Conservation (phyloP, 2,888 invertebrate genomes). For the Standfussiana lucernea region DNA sequence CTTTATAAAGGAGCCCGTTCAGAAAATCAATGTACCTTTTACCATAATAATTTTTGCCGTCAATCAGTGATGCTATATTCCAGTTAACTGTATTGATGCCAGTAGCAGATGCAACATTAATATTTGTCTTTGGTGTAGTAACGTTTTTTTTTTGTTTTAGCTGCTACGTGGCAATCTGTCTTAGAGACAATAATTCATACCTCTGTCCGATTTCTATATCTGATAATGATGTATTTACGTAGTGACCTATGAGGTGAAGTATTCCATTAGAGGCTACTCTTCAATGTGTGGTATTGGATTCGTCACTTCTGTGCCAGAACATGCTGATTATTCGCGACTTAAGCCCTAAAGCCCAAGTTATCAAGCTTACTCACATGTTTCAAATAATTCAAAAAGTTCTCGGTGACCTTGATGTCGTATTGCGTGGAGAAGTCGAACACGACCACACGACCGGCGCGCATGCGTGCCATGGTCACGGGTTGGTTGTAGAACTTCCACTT, state of each 20-base stretch:
- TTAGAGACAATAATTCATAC: no score
- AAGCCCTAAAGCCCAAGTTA: no score
- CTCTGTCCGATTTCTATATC: no score
- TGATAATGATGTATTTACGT: no score
- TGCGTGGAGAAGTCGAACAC: conserved; percentile 80
- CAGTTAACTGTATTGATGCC: background rate
- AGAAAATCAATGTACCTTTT: background rate
- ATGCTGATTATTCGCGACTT: background rate
- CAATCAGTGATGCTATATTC: background rate
- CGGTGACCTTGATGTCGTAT: conserved; percentile 75
- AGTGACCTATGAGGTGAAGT: no score
- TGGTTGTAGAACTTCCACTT: conserved; percentile 82
- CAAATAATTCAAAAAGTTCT: conserved; percentile 76
- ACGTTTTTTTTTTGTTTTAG: no score
- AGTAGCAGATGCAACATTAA: background rate
- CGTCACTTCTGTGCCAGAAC: no score
- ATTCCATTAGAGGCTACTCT: no score
- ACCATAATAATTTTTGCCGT: background rate
- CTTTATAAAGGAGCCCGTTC: background rate
- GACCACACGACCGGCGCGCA: conserved; percentile 76
- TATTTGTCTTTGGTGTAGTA: background rate
- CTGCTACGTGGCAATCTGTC: no score
- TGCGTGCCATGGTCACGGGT: conserved; percentile 74
- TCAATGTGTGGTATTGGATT: background rate
- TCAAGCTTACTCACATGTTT: conserved; percentile 72